Percentiles rank a stretch among this genome's conserved stretches.
phyloP scores from a whole-genome alignment of 2,888 invertebrate genomes.

The Orgyia antiqua region DNA sequence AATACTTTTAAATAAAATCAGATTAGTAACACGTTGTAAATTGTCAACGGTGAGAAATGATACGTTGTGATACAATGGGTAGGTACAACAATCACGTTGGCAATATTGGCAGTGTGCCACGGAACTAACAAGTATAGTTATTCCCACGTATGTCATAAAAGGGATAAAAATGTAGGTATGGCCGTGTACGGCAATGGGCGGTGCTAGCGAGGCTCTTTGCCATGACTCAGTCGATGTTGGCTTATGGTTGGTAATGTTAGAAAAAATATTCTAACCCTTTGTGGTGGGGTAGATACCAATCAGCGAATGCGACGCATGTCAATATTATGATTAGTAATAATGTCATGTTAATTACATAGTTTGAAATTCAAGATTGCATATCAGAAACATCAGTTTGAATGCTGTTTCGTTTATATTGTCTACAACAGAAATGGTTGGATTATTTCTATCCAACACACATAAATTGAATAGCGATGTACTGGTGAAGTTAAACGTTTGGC shows the following conservation, averaged over 20 bases:
- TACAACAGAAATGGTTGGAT: too few relatives aligned
- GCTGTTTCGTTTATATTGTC: too few relatives aligned
- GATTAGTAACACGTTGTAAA: slow-evolving; percentile 29
- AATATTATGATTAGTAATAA: background rate
- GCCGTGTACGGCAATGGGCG: slow-evolving; percentile 45
- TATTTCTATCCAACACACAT: too few relatives aligned
- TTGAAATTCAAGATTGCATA: too few relatives aligned
- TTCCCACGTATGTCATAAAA: slow-evolving; percentile 50
- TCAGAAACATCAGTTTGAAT: too few relatives aligned
- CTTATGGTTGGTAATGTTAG: slow-evolving; percentile 12
- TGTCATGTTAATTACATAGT: too few relatives aligned
- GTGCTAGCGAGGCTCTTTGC: slow-evolving; percentile 33
- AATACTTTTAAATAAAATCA: slow-evolving; percentile 24
- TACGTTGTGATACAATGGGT: slow-evolving; percentile 47
- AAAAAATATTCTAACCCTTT: slow-evolving; percentile 16
- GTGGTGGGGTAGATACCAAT: slow-evolving; percentile 21
- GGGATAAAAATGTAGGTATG: slow-evolving; percentile 52
- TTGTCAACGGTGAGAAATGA: slow-evolving; percentile 31
- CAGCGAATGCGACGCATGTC: slow-evolving; percentile 6
- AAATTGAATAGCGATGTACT: too few relatives aligned
- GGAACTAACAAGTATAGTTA: slow-evolving; percentile 32
- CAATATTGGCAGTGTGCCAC: slow-evolving; percentile 45
- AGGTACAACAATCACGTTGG: slow-evolving; percentile 2
- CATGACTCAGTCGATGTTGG: slow-evolving; percentile 35
- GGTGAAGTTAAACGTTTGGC: too few relatives aligned